Evolutionary conservation across 1,140 invertebrate species (phyloP).

Genomic region (Steinernema feltiae): DNA sequence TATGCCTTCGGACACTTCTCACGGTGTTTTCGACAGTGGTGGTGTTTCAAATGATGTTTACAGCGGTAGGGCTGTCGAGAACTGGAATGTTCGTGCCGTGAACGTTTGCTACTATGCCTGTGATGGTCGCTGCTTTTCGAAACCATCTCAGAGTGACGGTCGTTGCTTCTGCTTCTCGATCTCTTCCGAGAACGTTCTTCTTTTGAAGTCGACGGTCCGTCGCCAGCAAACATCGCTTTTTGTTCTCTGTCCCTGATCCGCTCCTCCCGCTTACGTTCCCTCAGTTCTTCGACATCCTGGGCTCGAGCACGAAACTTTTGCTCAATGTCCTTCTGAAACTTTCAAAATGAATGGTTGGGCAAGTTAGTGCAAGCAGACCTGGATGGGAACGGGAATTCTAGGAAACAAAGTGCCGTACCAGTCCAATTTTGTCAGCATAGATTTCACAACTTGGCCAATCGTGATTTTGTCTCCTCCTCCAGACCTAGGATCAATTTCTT

Average conservation of each 20-base stretch:
- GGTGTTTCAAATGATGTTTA: conserved; percentile 51
- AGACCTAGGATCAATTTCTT: conserved; percentile 84
- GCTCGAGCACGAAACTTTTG: conserved; percentile 49
- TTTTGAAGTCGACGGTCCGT: conserved; percentile 10
- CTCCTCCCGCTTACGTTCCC: neutral
- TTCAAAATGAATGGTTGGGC: neutral
- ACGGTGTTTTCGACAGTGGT: conserved; percentile 54
- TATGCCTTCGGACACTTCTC: conserved; percentile 50
- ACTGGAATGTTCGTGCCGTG: neutral
- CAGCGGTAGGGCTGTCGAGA: conserved; percentile 33
- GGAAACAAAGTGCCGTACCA: conserved; percentile 98
- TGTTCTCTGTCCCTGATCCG: conserved; percentile 6
- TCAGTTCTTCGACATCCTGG: neutral
- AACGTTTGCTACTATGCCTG: neutral
- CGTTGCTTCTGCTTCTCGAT: conserved; percentile 29
- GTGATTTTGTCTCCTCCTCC: conserved; percentile 88
- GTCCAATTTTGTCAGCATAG: conserved; percentile 89
- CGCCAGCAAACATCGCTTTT: conserved; percentile 5
- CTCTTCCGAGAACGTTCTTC: conserved; percentile 14
- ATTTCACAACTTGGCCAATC: conserved; percentile 84
- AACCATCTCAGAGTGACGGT: no score
- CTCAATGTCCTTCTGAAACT: conserved; percentile 53
- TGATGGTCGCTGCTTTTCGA: conserved; percentile 16
- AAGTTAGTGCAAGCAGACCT: conserved; percentile 58
- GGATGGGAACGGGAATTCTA: conserved; percentile 96